These are phyloP conservation scores for Lysandra bellargus DNA, from an alignment of 2,888 invertebrate genomes.

Conservation along the genomic window DNA sequence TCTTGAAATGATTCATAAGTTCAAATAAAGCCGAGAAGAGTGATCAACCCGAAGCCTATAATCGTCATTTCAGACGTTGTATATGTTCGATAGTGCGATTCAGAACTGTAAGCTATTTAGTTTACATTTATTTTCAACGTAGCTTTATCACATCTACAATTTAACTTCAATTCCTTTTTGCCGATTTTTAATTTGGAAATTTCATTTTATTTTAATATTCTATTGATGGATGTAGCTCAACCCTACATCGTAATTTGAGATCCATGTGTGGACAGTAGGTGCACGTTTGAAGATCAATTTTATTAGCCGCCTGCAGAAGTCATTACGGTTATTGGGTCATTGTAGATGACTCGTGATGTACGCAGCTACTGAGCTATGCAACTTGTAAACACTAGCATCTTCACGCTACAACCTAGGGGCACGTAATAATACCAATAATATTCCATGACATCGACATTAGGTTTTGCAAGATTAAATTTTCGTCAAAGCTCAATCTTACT, in stretches of 20 bases:
- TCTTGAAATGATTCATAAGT: neutral
- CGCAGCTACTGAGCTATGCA: constrained; percentile 1
- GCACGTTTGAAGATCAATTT: constrained; percentile 20
- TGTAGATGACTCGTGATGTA: constrained; percentile 8
- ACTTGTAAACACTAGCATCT: constrained; percentile 18
- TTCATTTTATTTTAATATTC: neutral
- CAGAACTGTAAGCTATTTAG: neutral
- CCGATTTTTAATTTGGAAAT: neutral
- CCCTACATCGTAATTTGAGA: constrained; percentile 7
- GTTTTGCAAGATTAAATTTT: no score
- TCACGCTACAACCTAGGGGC: neutral
- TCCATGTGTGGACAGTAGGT: constrained; percentile 20
- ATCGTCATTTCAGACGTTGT: no score
- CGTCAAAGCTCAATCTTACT: no score
- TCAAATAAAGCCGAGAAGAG: neutral
- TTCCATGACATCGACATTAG: no score
- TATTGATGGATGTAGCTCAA: neutral
- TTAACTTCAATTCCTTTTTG: no score
- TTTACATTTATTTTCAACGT: no score
- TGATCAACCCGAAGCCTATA: no score
- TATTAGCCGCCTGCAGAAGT: constrained; percentile 28
- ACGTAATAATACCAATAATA: neutral
- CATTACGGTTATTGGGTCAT: constrained; percentile 28
- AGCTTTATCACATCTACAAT: no score
- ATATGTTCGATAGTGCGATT: neutral